A percentile compares a stretch with the other conserved stretches of the same genome.
phyloP scores from a whole-genome alignment of 2,113 vertebrate genomes.

The Toxotes chatareus region DNA sequence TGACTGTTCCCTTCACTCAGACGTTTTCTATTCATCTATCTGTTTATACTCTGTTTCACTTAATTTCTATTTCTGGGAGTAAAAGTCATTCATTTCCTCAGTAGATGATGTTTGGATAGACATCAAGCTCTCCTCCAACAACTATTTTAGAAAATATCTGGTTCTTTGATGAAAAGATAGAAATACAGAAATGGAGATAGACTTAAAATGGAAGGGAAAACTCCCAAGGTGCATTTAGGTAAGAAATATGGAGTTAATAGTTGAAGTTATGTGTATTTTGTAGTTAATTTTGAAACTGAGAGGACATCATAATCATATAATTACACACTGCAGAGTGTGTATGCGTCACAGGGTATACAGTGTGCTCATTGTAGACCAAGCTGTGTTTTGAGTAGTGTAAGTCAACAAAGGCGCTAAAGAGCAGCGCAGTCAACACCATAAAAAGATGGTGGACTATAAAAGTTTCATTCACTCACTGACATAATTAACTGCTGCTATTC shows the following conservation, averaged over 20 bases:
- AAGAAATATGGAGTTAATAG: not conserved
- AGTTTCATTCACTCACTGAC: slow-evolving; percentile 63
- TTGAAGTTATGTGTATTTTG: not conserved
- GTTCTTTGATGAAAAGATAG: too few relatives aligned
- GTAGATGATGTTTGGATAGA: too few relatives aligned
- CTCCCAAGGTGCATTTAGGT: too few relatives aligned
- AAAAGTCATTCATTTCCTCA: too few relatives aligned
- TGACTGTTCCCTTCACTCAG: slow-evolving; percentile 33
- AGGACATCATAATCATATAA: not conserved
- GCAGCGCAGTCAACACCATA: slow-evolving; percentile 42
- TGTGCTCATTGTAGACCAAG: slow-evolving; percentile 58
- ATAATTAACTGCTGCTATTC: slow-evolving; percentile 71
- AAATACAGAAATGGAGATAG: too few relatives aligned
- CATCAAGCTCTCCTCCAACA: too few relatives aligned
- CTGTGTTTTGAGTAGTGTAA: slow-evolving; percentile 47
- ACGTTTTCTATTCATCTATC: not conserved
- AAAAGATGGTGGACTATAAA: slow-evolving; percentile 52
- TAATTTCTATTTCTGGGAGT: not conserved
- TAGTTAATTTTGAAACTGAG: not conserved
- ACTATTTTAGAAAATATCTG: too few relatives aligned
- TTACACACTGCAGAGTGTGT: slow-evolving; percentile 1
- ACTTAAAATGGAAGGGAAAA: too few relatives aligned
- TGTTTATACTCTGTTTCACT: not conserved
- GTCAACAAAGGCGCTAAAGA: slow-evolving; percentile 61
- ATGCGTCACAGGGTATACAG: slow-evolving; percentile 41